Evolutionary conservation across 2,797 vertebrate species (phyloP).

Genomic region (Esox masquinongy): DNA sequence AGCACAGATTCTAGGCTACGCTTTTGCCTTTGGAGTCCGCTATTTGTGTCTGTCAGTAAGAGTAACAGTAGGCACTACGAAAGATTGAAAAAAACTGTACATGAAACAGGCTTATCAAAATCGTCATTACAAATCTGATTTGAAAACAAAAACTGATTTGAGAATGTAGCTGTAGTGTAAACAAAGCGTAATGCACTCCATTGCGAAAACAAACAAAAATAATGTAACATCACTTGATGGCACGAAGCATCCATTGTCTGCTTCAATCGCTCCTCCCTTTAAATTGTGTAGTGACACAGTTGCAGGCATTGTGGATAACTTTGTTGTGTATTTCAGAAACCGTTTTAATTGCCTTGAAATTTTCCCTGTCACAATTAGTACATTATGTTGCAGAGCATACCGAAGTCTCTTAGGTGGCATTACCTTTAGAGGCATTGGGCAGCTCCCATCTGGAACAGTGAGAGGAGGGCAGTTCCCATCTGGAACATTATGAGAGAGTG

Average conservation of each 20-base stretch:
- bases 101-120: too few relatives aligned
- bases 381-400: conserved; percentile 56
- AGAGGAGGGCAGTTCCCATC: conserved; percentile 60
- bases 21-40: too few relatives aligned
- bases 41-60: too few relatives aligned
- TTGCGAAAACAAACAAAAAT: conserved; percentile 18
- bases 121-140: too few relatives aligned
- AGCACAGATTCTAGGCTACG: too few relatives aligned
- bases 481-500: conserved; percentile 39
- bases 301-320: conserved; percentile 46
- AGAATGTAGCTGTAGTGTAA: too few relatives aligned
- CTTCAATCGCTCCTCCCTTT: conserved; percentile 3
- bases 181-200: background rate
- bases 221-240: conserved; percentile 21
- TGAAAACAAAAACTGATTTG: too few relatives aligned
- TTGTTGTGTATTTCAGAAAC: conserved; percentile 54
- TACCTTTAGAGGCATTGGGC: conserved; percentile 46
- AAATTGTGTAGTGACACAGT: background rate
- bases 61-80: too few relatives aligned
- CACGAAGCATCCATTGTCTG: conserved; percentile 51
- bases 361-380: conserved; percentile 66
- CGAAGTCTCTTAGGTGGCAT: conserved; percentile 55
- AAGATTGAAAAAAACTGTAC: too few relatives aligned
- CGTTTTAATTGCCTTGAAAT: conserved; percentile 63
- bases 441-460: conserved; percentile 50